These are phyloP conservation scores for Emydoidea blandingii DNA, from an alignment of 2,797 vertebrate genomes.

Conservation along the genomic window DNA sequence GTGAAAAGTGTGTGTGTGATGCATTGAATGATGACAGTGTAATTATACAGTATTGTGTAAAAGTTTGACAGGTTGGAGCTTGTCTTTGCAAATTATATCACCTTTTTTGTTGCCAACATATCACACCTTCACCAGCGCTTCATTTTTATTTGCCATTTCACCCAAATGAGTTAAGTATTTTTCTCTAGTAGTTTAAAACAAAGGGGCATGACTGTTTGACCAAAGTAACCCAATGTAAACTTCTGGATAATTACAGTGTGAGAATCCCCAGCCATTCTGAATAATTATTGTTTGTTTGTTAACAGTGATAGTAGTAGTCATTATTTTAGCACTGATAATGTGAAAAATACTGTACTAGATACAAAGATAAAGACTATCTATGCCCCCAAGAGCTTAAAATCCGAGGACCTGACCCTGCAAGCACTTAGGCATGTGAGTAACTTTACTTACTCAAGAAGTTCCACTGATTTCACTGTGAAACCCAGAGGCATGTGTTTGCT, in stretches of 20 bases:
- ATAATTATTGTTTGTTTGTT: neutral
- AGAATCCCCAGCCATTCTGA: neutral
- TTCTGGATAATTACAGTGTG: neutral
- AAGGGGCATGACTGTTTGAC: neutral
- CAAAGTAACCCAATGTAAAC: neutral
- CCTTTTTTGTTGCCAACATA: neutral
- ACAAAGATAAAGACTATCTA: neutral
- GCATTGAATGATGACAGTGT: slow-evolving; percentile 34
- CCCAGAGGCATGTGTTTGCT: neutral
- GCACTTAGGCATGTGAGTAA: neutral
- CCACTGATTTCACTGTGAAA: neutral
- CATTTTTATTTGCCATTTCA: slow-evolving; percentile 6
- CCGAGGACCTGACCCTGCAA: neutral
- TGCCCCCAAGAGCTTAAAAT: neutral
- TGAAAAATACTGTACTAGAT: neutral
- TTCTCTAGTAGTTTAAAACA: slow-evolving; percentile 1
- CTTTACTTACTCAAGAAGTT: neutral
- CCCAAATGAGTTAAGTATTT: slow-evolving; percentile 15
- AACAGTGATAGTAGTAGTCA: neutral
- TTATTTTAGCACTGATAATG: neutral
- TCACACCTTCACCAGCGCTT: slow-evolving; percentile 17
- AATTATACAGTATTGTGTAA: slow-evolving; percentile 30
- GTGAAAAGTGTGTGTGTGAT: slow-evolving; percentile 26
- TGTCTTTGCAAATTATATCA: slow-evolving; percentile 25
- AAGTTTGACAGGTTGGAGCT: slow-evolving; percentile 52